Base-by-base conservation (phyloP, 2,113 vertebrate genomes). In the Malurus melanocephalus region DNA sequence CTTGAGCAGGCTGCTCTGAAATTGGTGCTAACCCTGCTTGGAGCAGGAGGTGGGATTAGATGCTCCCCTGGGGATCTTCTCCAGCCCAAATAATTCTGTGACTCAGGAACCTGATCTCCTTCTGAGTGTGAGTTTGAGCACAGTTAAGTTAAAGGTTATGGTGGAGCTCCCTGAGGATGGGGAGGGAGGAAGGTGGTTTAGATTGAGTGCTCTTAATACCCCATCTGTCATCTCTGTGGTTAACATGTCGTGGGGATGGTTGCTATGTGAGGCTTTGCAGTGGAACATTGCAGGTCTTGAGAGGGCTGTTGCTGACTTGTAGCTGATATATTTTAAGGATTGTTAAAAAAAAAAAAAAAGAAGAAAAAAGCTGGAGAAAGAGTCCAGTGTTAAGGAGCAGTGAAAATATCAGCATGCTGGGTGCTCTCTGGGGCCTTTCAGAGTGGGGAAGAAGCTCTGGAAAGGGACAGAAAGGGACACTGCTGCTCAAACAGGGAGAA, bases 211-310 rank as follows among this genome's bases (percentile, higher is more conserved):
- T 93, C 91, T 87, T 95, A 89, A 89, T 93, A 79, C 87, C 51
- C 89, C 81, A 93, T 95, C 89, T 95, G 94, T 95, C 95, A 95
- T 93, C 91, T 69, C 66, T 93, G 94, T 85, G 95, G 94, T 94
- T 95, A 94, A 76, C 71, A 5, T 95, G 94, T 88, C 89, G 7
- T 53, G 55, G 87, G 55, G 68, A 69, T 72, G 91, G 93, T 66
- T 95, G 92, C 89, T 92, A n/a, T 43, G 81, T 14, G 87, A 94
- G 87, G 30, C 74, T 84, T 79, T 19, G 0, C 78, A 61, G 78
- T 68, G 80, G 71, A 81, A 76, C 90, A 42, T 38, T 93, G 90
- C 32, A 46, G 80, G 57, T 68, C 74, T 93, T 78, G 74, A 75
- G 86, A 88, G 80, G 24, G 15, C 53, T 78, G 1, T 75, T 78